Evolutionary conservation across 2,888 invertebrate genomes (phyloP), one percentile per base, ranked within the genome.

Genomic region (Xanthia togata): DNA sequence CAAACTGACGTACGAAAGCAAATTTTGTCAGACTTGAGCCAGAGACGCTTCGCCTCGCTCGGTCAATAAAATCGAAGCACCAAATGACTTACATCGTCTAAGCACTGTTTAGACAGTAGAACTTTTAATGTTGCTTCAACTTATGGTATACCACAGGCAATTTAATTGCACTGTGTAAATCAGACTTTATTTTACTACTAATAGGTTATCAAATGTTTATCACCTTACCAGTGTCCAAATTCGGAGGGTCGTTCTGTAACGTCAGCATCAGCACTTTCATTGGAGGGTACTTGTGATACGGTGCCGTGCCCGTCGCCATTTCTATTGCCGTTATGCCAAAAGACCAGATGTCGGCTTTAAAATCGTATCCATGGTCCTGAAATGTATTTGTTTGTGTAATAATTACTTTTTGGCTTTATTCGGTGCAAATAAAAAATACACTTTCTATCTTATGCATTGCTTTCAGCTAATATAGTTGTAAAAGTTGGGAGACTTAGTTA

Each of bases 241-340:
- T 98, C 1, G 99, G 99, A 20, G 99, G 99, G 91, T 99, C 99
- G 92, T 99, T 99, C 95, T 99, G 99, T 79, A 99, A 96, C 0
- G 99, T 99, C 85, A 99, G 96, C 99, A 99, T 99, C 76, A 99
- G 97, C 71, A 99, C 99, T 97, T 99, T 99, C 99, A 99, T 99
- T 1, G 99, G 99, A 53, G 99, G 99, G 93, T 99, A 99, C 94
- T 99, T 99, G 93, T 99, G 99, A 93, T 99, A 99, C 0, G 99
- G 99, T 0, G 99, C 99, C 0, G 99, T 99, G 23, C 99, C 99
- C 2, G 99, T 99, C 0, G 99, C 99, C 98, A 99, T 98, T 96
- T 99, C 99, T 88, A 99, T 99, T 0, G 99, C 99, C 1, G 99
- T 99, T 85, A 99, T 99, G 41, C 99, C 99, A 92, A 99, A 98